phyloP scores from a whole-genome alignment of 2,888 invertebrate species.

The Drosophila antonietae region DNA sequence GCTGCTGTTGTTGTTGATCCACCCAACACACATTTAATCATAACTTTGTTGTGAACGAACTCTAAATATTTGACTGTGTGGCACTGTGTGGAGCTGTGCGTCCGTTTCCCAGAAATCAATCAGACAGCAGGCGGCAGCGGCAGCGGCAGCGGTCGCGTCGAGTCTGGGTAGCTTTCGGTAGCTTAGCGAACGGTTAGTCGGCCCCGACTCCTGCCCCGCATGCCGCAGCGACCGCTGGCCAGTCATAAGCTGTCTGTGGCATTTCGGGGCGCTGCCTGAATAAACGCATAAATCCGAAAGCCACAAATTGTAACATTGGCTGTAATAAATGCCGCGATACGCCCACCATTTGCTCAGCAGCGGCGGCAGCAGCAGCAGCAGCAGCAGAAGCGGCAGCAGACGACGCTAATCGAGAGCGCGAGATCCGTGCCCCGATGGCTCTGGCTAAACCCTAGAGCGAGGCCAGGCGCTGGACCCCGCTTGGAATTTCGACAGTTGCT shows the following conservation, averaged over 20 bases:
- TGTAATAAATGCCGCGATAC: slow-evolving; percentile 81
- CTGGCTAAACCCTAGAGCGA: neutral
- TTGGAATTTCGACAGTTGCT: slow-evolving; percentile 71
- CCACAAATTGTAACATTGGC: slow-evolving; percentile 84
- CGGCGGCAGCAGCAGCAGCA: slow-evolving; percentile 25
- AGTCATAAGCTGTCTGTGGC: slow-evolving; percentile 71
- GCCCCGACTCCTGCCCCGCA: neutral
- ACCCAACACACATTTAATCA: slow-evolving; percentile 66
- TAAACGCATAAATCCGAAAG: slow-evolving; percentile 80
- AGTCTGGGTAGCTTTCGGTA: slow-evolving; percentile 67
- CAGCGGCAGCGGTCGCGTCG: neutral
- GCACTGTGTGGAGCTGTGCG: slow-evolving; percentile 28
- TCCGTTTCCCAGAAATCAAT: slow-evolving; percentile 81
- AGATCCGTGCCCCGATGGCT: neutral
- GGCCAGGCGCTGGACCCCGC: slow-evolving; percentile 4
- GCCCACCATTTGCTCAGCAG: slow-evolving; percentile 77
- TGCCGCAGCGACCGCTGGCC: slow-evolving; percentile 8
- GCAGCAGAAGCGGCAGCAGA: slow-evolving; percentile 55
- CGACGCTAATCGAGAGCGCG: slow-evolving; percentile 72
- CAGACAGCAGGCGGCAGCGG: slow-evolving; percentile 61
- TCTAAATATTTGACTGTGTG: slow-evolving; percentile 38
- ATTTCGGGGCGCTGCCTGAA: slow-evolving; percentile 66
- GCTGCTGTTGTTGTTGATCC: slow-evolving; percentile 10
- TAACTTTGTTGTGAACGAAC: slow-evolving; percentile 71
- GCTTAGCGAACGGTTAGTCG: slow-evolving; percentile 67